phyloP scores from a whole-genome alignment of 2,113 vertebrate species.

The Notarius lentiginosus region DNA sequence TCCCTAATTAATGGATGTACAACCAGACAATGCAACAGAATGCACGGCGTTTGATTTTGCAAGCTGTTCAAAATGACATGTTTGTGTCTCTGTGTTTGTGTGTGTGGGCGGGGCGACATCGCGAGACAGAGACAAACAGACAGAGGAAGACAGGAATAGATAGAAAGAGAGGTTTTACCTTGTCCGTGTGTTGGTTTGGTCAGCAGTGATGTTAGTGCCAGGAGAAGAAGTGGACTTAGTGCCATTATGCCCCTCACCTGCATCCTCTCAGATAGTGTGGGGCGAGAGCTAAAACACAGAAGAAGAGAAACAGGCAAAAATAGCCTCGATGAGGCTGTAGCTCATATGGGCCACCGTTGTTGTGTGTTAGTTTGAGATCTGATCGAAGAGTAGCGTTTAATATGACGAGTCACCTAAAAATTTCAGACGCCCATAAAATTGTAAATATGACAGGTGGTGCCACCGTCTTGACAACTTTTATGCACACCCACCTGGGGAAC shows the following conservation, averaged over 20 bases:
- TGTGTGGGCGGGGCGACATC: constrained; percentile 3
- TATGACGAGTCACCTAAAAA: no score
- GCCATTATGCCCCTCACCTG: constrained; percentile 44
- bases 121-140: neutral
- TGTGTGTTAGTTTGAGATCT: no score
- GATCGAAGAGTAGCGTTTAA: no score
- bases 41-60: neutral
- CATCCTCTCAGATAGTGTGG: constrained; percentile 56
- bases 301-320: neutral
- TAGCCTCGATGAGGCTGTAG: no score
- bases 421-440: no score
- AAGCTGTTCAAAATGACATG: neutral
- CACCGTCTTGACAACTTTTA: no score
- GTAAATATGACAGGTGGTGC: no score
- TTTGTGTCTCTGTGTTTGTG: constrained; percentile 15
- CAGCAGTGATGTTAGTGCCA: constrained; percentile 53
- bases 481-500: no score
- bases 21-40: constrained; percentile 32
- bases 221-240: constrained; percentile 55
- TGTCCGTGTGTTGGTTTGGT: constrained; percentile 58
- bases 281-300: constrained; percentile 8
- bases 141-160: neutral
- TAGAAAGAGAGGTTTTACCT: constrained; percentile 57
- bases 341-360: no score
- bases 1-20: constrained; percentile 34